Conservation (phyloP, 2,888 invertebrate species). For the Drosophila cracens region DNA sequence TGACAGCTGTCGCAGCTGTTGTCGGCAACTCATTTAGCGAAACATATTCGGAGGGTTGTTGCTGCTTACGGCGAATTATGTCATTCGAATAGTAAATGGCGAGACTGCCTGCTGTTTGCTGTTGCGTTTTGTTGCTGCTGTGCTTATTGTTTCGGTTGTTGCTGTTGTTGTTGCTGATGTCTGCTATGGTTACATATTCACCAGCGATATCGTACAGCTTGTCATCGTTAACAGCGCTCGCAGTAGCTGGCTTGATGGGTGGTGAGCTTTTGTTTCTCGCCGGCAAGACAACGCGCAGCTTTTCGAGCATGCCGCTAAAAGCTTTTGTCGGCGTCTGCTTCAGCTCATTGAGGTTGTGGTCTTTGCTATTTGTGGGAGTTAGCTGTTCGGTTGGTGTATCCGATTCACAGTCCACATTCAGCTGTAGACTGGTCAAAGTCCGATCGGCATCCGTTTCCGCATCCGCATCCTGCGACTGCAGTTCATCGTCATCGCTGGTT, state of each 20-base stretch:
- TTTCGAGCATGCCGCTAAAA: conserved; percentile 90
- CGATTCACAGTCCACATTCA: conserved; percentile 57
- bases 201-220: conserved; percentile 86
- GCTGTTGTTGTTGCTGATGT: conserved; percentile 91
- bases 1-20: conserved; percentile 18
- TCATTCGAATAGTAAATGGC: conserved; percentile 89
- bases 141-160: conserved; percentile 85
- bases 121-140: conserved; percentile 26
- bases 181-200: conserved; percentile 94
- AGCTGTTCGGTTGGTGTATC: conserved; percentile 64
- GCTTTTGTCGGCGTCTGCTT: conserved; percentile 85
- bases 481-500: conserved; percentile 93
- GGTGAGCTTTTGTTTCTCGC: conserved; percentile 84
- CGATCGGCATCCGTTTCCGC: conserved; percentile 60
- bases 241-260: conserved; percentile 72
- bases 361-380: conserved; percentile 74
- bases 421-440: conserved; percentile 87
- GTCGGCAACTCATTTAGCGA: conserved; percentile 91
- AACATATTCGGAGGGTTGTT: conserved; percentile 88
- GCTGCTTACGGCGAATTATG: conserved; percentile 85
- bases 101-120: conserved; percentile 68
- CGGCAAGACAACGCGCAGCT: conserved; percentile 88
- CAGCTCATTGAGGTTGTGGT: conserved; percentile 83
- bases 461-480: conserved; percentile 55
- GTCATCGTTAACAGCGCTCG: conserved; percentile 85